Evolutionary conservation across 2,888 invertebrate species (phyloP).

Genomic region (Terebella lapidaria): DNA sequence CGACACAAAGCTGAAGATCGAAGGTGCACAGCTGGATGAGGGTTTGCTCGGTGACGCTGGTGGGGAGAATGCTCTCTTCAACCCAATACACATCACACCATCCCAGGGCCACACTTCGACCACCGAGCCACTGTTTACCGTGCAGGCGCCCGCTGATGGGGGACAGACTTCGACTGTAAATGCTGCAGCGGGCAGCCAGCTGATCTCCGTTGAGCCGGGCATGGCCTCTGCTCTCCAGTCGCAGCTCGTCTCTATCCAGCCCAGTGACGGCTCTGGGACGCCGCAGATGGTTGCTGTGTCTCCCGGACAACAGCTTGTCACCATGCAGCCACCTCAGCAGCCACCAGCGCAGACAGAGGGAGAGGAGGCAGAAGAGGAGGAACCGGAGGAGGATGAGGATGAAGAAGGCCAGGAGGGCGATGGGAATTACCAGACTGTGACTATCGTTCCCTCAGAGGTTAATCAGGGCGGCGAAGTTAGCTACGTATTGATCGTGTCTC

Average conservation of each 20-base stretch:
- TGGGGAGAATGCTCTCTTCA: not conserved
- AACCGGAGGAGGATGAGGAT: conserved; percentile 1
- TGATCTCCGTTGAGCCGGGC: not conserved
- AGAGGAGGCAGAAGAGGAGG: not conserved
- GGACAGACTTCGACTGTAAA: not conserved
- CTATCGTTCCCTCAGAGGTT: conserved; percentile 74
- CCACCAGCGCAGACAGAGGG: conserved; percentile 15
- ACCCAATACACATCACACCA: not conserved
- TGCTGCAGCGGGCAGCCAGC: not conserved
- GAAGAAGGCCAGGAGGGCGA: conserved; percentile 34
- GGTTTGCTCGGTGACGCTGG: not conserved
- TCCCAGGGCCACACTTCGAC: not conserved
- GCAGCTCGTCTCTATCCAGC: not conserved
- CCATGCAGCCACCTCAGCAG: not conserved
- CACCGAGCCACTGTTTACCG: not conserved
- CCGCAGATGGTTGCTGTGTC: not conserved
- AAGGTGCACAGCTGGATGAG: not conserved
- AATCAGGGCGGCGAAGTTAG: conserved; percentile 77
- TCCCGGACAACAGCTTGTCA: not conserved
- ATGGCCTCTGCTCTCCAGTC: not conserved
- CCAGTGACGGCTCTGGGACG: not conserved
- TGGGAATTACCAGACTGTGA: conserved; percentile 71
- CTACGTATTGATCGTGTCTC: conserved; percentile 76
- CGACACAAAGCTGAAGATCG: conserved; percentile 2
- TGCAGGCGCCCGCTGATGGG: not conserved